phyloP scores from a whole-genome alignment of 2,113 vertebrate species.

The Ceyx melanurus region DNA sequence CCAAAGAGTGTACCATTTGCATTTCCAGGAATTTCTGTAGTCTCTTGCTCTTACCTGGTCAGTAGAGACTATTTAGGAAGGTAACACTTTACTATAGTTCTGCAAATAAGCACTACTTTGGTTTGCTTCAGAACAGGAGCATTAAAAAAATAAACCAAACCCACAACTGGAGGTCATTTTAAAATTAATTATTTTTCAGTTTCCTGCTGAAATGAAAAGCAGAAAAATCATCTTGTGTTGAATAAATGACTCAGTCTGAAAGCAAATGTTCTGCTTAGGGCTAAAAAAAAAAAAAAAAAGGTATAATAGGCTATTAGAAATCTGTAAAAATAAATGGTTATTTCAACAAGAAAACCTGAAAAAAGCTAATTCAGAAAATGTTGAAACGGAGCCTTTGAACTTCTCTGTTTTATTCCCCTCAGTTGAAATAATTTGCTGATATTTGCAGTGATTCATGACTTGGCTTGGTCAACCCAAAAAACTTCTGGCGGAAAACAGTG shows the following conservation, averaged over 20 bases:
- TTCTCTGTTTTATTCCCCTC: not conserved
- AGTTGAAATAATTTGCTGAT: not conserved
- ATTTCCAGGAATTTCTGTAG: not conserved
- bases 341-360: constrained; percentile 29
- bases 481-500: not conserved
- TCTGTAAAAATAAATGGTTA: constrained; percentile 42
- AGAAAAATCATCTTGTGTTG: constrained; percentile 25
- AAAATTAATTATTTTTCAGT: constrained; percentile 9
- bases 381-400: constrained; percentile 12
- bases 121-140: not conserved
- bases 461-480: not conserved
- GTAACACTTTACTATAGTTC: not conserved
- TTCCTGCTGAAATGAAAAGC: constrained; percentile 39
- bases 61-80: not conserved
- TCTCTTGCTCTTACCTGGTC: not conserved
- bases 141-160: not conserved
- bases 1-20: not conserved
- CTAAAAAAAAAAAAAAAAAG: not conserved
- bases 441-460: not conserved
- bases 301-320: constrained; percentile 38
- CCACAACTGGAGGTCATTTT: not conserved
- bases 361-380: constrained; percentile 19
- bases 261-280: constrained; percentile 19
- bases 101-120: not conserved
- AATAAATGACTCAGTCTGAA: constrained; percentile 34